Percentiles rank a stretch among this genome's conserved stretches.
Conservation (phyloP, 2,888 invertebrate genomes). For the Slavum lentiscoides region DNA sequence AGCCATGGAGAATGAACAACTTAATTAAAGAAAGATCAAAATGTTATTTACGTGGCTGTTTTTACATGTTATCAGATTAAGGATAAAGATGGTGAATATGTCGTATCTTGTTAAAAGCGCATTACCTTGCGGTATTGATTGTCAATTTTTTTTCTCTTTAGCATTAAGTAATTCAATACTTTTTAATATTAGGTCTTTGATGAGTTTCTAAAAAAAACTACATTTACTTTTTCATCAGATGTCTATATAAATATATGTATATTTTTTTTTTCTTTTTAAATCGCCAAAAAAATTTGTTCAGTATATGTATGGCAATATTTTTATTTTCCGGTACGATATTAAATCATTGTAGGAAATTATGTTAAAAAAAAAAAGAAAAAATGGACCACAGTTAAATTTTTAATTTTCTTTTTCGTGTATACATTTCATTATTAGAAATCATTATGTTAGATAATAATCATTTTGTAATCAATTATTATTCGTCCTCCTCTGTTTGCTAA, state of each 20-base stretch:
- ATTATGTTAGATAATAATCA: neutral
- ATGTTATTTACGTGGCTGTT: conserved; percentile 37
- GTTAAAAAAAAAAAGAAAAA: neutral
- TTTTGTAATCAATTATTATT: conserved; percentile 12
- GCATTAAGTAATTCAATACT: conserved; percentile 39
- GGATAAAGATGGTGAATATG: conserved; percentile 37
- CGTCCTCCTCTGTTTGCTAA: neutral
- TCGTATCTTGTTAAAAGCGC: conserved; percentile 31
- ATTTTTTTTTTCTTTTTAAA: conserved; percentile 7
- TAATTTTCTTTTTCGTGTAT: neutral
- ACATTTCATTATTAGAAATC: conserved; percentile 8
- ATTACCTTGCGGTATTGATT: conserved; percentile 38
- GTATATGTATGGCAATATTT: neutral
- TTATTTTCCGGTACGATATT: neutral
- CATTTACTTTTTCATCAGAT: conserved; percentile 28
- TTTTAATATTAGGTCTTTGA: conserved; percentile 30
- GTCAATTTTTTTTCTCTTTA: conserved; percentile 37
- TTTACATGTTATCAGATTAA: conserved; percentile 45
- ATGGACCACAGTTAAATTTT: conserved; percentile 8
- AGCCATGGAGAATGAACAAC: conserved; percentile 35
- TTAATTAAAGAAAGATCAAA: conserved; percentile 32
- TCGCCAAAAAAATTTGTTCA: conserved; percentile 6
- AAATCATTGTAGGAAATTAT: conserved; percentile 17
- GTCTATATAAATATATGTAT: conserved; percentile 19
- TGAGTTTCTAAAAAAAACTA: conserved; percentile 28